Conservation (phyloP, 1,140 invertebrate genomes). For the Rhynchophorus ferrugineus region DNA sequence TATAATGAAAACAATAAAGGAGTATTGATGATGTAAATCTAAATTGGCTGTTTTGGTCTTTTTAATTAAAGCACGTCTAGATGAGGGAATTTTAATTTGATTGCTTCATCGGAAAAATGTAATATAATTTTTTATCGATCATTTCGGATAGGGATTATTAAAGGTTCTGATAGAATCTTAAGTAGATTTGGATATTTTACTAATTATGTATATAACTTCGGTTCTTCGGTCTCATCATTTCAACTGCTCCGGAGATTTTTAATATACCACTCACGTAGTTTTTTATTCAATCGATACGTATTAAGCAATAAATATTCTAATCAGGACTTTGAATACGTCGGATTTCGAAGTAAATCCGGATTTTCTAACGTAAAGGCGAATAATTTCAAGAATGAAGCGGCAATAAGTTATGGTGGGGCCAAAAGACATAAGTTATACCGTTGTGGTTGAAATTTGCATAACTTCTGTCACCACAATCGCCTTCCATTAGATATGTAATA, state of each 20-base stretch:
- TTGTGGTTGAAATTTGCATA: slow-evolving; percentile 12
- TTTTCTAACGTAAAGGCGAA: neutral
- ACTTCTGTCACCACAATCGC: slow-evolving; percentile 10
- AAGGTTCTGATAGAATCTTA: neutral
- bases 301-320: slow-evolving; percentile 2
- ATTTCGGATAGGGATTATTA: neutral
- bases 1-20: no score
- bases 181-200: neutral
- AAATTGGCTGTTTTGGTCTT: neutral
- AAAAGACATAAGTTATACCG: slow-evolving; percentile 10
- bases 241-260: no score
- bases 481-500: slow-evolving; percentile 11
- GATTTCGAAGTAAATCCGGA: slow-evolving; percentile 1
- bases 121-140: neutral
- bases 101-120: neutral
- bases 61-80: neutral
- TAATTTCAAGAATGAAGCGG: slow-evolving; percentile 3
- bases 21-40: neutral
- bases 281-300: neutral
- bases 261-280: neutral
- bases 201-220: neutral
- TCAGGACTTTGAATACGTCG: neutral
- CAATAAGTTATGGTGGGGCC: slow-evolving; percentile 10
- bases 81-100: neutral
- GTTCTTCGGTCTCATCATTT: no score